Percentiles rank a stretch among this genome's conserved stretches.
These are phyloP conservation scores for Mamestra configurata DNA, from an alignment of 1,140 invertebrate genomes.

Conservation along the genomic window DNA sequence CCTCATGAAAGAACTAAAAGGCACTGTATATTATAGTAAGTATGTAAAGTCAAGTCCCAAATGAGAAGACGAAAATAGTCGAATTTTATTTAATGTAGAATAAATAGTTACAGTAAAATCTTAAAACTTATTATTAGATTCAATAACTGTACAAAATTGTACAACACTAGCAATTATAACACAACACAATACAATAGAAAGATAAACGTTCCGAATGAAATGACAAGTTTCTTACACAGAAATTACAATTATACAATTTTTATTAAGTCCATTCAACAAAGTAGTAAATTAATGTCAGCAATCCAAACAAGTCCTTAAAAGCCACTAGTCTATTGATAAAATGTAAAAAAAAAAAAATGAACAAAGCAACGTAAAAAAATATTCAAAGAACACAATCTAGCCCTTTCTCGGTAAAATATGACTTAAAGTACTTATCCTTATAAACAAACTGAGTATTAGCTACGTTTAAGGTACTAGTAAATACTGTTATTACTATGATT, in stretches of 20 bases:
- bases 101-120: conserved; percentile 70
- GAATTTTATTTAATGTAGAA: conserved; percentile 66
- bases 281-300: not conserved
- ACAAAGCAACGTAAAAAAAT: not conserved
- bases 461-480: conserved; percentile 69
- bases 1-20: too few relatives aligned
- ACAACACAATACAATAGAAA: conserved; percentile 24
- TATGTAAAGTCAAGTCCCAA: not conserved
- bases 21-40: too few relatives aligned
- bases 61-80: conserved; percentile 48
- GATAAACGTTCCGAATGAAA: conserved; percentile 3
- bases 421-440: conserved; percentile 15
- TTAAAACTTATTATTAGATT: conserved; percentile 73
- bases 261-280: not conserved
- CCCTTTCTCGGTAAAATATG: not conserved
- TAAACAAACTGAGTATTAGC: conserved; percentile 61
- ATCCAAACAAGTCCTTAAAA: not conserved
- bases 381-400: conserved; percentile 8
- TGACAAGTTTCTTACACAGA: not conserved
- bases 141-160: conserved; percentile 78
- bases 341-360: not conserved
- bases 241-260: not conserved
- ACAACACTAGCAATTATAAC: conserved; percentile 50
- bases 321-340: not conserved
- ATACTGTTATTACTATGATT: conserved; percentile 64